phyloP scores from a whole-genome alignment of 2,888 invertebrate genomes.

The Opisthograptis luteolata region DNA sequence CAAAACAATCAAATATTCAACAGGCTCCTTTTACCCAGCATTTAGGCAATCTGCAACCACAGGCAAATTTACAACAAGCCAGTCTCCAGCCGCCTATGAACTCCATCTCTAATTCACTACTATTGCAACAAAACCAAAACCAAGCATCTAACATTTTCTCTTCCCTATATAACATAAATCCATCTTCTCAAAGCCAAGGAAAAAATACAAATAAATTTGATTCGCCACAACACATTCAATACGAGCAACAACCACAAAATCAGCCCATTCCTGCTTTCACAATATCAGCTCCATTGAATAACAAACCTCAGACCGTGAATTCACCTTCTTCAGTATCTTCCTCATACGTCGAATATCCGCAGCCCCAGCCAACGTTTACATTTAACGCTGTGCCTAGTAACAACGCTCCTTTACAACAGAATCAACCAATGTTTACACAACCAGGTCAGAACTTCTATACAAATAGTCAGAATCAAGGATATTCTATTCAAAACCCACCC shows the following conservation, averaged over 20 bases:
- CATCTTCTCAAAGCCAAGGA: conserved; percentile 22
- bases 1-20: conserved; percentile 44
- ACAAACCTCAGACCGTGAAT: conserved; percentile 12
- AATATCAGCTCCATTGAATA: conserved; percentile 12
- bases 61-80: conserved; percentile 12
- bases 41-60: conserved; percentile 26
- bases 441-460: conserved; percentile 26
- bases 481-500: conserved; percentile 22
- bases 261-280: not conserved
- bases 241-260: conserved; percentile 12
- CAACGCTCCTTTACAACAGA: conserved; percentile 9
- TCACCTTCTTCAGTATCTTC: conserved; percentile 4
- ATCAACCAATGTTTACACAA: conserved; percentile 2
- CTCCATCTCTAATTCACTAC: conserved; percentile 15
- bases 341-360: conserved; percentile 17
- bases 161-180: conserved; percentile 21
- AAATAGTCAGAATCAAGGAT: conserved; percentile 29
- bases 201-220: conserved; percentile 4
- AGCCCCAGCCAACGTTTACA: conserved; percentile 21
- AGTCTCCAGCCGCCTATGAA: conserved; percentile 29
- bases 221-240: conserved; percentile 9
- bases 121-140: conserved; percentile 25
- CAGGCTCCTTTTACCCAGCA: conserved; percentile 28
- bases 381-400: conserved; percentile 27
- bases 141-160: conserved; percentile 29